Evolutionary conservation across 2,113 vertebrate species (phyloP), one percentile per base, ranked within the genome.

Genomic region (Salvelinus alpinus): DNA sequence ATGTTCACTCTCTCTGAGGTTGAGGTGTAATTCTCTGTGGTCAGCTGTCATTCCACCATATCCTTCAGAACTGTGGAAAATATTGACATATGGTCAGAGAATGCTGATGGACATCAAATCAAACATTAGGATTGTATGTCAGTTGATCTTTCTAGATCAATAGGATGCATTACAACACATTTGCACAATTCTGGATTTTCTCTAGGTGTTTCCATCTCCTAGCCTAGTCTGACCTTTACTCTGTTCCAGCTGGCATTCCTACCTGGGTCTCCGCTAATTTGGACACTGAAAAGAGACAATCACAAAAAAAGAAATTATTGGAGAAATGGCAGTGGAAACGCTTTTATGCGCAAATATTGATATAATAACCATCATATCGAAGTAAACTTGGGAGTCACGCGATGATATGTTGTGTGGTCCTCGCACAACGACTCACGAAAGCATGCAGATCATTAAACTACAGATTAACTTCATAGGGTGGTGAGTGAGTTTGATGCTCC

Each of bases 1-100:
- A 74, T 91, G 88, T 80, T 92, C 90, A 59, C 85, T 85, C 75
- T 94, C 92, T 81, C 75, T 91, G 18, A 92, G 64, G 25, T 84
- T 80, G 29, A 92, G 84, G 29, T 89, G 84, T 25, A 91, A 75
- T 20, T 84, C 78, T 71, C 60, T 76, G 48, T 67, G 73, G 29
- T 88, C 80, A 65, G 38, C 16, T 71, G 70, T 70, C 8, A 25
- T 48, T 31, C 13, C 84, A 78, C 72, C 31, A 71, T 4, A 47
- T 27, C 82, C 75, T 12, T 73, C 76, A 75, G 84, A 65, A 31
- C 83, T 82, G 16, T n/a, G 16, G 0, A 67, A 12, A 34, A 70
- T 22, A 20, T 57, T 60, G 57, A 54, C 11, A 34, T 51, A 5
- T 47, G 31, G 31, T 29, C 7, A 2, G 74, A 44, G 13, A 1